Evolutionary conservation across 2,888 invertebrate species (phyloP).

Genomic region (Aethes cnicana): DNA sequence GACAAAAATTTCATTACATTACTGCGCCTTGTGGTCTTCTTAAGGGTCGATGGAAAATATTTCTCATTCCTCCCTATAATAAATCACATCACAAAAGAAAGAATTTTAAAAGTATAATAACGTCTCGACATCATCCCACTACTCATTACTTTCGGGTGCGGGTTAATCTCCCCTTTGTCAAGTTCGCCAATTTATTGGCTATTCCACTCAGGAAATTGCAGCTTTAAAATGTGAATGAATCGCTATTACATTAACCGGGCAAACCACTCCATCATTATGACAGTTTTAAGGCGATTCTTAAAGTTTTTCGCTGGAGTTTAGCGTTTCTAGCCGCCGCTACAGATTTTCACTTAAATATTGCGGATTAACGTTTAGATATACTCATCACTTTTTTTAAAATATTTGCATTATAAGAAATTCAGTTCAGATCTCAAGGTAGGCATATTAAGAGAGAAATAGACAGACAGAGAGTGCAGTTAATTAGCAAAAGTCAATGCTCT

Average conservation of each 20-base stretch:
- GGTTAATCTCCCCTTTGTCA: constrained; percentile 27
- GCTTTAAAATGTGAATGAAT: constrained; percentile 30
- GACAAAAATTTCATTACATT: too few relatives aligned
- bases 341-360: background rate
- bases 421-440: too few relatives aligned
- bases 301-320: background rate
- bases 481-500: too few relatives aligned
- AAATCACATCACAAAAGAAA: too few relatives aligned
- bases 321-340: background rate
- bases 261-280: constrained; percentile 23
- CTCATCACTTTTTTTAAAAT: too few relatives aligned
- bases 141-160: constrained; percentile 6
- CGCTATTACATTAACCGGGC: constrained; percentile 27
- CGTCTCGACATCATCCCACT: background rate
- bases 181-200: constrained; percentile 27
- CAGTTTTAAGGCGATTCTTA: constrained; percentile 12
- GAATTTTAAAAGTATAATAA: background rate
- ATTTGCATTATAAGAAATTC: too few relatives aligned
- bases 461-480: too few relatives aligned
- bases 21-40: too few relatives aligned
- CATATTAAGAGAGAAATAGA: too few relatives aligned
- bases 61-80: too few relatives aligned
- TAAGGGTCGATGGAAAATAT: too few relatives aligned
- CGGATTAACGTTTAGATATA: too few relatives aligned
- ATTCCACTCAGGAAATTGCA: constrained; percentile 29